Base-by-base conservation (phyloP, 2,113 vertebrate species). In the Sander vitreus region DNA sequence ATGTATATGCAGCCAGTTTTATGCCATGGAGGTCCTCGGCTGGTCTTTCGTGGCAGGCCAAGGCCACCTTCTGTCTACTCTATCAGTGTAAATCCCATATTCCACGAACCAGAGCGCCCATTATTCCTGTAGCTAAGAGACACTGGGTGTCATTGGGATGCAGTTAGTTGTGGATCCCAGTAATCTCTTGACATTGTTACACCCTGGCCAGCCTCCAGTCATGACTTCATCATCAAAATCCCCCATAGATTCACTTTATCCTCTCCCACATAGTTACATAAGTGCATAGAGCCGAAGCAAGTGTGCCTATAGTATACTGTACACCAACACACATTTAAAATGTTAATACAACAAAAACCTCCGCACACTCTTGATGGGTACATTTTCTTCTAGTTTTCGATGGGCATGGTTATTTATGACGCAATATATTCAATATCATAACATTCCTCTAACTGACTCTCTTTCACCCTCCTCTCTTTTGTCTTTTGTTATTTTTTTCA, bases 171-270 rank as follows among this genome's bases (percentile, higher is more conserved):
- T 78, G 69, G 50, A 88, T 85, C 73, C 16, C 33, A 25, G 21
- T 89, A 82, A 88, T 91, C 85, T 79, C 73, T 25, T 23, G 67
- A 33, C 81, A 76, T 85, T 73, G 78, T 74, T 63, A 43, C 50
- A 59, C 55, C 33, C 15, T 53, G 77, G 66, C 70, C 39, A 33
- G 51, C 78, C 58, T 78, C 82, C 78, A 77, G 58, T 47, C 59
- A 47, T 8, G 36, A 76, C 60, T 63, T 81, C 80, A 83, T 27
- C 66, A 53, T 77, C 57, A 67, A 78, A 88, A 69, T 83, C 68
- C 48, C 74, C 76, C 85, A 79, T 60, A 70, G 72, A 73, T 81
- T 85, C 65, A 71, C 65, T 78, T 83, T 19, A 79, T 85, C 79
- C 78, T 73, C 58, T 57, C 76, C 30, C 51, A 43, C 78, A 43